Evolutionary conservation across 2,888 invertebrate genomes (phyloP), one percentile per base, ranked within the genome.

Genomic region (Archips xylosteana): DNA sequence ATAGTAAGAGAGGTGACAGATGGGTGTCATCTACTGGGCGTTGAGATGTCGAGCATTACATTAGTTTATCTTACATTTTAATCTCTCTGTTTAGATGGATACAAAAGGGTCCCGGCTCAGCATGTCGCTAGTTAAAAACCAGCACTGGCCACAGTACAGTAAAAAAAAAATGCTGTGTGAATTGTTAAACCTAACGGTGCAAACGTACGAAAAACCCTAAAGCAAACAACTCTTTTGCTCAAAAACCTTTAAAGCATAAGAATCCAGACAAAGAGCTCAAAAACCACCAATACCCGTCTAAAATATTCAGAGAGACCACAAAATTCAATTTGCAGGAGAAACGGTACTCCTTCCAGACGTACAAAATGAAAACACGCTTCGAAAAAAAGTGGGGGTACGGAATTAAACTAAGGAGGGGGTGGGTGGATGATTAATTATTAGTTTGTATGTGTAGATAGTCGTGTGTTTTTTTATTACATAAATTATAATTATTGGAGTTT

Each of bases 341-440:
- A 87, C 88, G 85, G 86, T 82, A 81, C 83, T 84, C 83, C 85
- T 86, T 81, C 84, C 87, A 89, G 90, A 87, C 89, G 90, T 86
- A 90, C 89, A 90, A 91, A 92, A 93, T 92, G 92, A 93, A 91
- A 91, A 90, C 89, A 89, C 85, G 85, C 85, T 85, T 82, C 85
- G 87, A 87, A 88, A 92, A 92, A 93, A 92, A 90, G 76, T 75
- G 74, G 81, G 81, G 85, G 89, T 86, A 86, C 84, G 92, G 92
- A 92, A 92, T 92, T 92, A 92, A 92, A 92, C 88, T 89, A 83
- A 85, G 89, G 86, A 82, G 80, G 83, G 80, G 81, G 82, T 81
- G 80, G 80, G 82, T 80, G 87, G 92, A 93, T 94, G 94, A 94
- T 93, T 94, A 94, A 94, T 94, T 94, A 93, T 94, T 92, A 92